Evolutionary conservation across 1,140 invertebrate genomes (phyloP).

Genomic region (Eubasilissa regina): DNA sequence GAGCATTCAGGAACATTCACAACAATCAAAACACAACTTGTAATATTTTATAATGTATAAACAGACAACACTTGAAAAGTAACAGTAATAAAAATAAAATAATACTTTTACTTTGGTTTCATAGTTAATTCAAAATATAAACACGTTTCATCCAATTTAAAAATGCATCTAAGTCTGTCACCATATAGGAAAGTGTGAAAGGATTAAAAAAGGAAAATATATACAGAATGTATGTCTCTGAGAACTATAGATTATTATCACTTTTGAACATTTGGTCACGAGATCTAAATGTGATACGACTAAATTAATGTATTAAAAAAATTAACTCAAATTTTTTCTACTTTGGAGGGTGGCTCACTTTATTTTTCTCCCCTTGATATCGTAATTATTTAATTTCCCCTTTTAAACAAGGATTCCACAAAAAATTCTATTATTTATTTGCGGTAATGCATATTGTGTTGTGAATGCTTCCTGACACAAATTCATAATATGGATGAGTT

Average conservation of each 20-base stretch:
- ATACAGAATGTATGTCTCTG: background rate
- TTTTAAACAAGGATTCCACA: too few species aligned
- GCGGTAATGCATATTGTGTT: background rate
- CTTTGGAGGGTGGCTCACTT: background rate
- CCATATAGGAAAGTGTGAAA: background rate
- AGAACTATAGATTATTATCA: background rate
- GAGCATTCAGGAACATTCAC: constrained; percentile 45
- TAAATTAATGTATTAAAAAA: too few species aligned
- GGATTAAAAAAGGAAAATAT: background rate
- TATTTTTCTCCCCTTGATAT: too few species aligned
- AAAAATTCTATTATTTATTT: too few species aligned
- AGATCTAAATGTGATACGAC: too few species aligned
- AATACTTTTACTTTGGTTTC: too few species aligned
- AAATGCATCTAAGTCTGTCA: constrained; percentile 31
- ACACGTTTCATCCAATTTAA: background rate
- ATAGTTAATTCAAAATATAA: background rate
- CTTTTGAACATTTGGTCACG: too few species aligned
- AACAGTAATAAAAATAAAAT: background rate
- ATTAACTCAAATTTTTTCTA: background rate
- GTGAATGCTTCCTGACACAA: constrained; percentile 22
- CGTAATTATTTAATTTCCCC: too few species aligned
- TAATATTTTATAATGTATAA: constrained; percentile 19
- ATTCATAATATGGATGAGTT: background rate
- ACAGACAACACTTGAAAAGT: constrained; percentile 20
- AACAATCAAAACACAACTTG: constrained; percentile 27